Evolutionary conservation across 2,797 vertebrate species (phyloP), one percentile per base, ranked within the genome.

Genomic region (Cyprinodon diabolis): DNA sequence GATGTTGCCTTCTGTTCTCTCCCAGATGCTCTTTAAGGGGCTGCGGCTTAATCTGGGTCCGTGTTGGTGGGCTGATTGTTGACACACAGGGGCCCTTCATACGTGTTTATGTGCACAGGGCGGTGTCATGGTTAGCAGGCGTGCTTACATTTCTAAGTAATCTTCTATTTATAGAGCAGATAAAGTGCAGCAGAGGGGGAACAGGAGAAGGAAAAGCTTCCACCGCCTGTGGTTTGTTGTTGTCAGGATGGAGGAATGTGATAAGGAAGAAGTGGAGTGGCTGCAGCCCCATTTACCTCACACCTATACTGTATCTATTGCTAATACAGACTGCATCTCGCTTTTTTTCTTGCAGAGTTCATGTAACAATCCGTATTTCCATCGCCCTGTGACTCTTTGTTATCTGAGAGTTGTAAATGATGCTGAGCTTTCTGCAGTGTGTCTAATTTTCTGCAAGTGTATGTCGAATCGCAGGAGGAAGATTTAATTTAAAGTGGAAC

Each of bases 131-230:
- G 76, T 83, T 66, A 74, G 76, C 76, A 76, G 68, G 76, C 82
- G 76, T 85, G 76, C 85, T 85, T 84, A 23, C 76, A 81, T 89
- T 88, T 89, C 77, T 81, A 82, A 87, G 86, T 87, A 86, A 89
- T 72, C 76, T 43, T 23, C 86, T 91, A 87, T 87, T 86, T 86
- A 84, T 89, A 85, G 83, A 43, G 55, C 78, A 71, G 78, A 63
- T 66, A 68, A 76, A 78, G 75, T 21, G 82, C 40, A 8, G 69
- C 3, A 3, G 19, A 30, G 68, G 43, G 71, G 30, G 60, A 0
- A 49, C 11, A n/a, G 14, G 25, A 8, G 12, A 19, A 62, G 21
- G 35, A 72, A 15, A 21, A 43, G 23, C 25, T 13, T 66, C 69
- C 68, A 52, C 57, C 0, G 82, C 71, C 78, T 19, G 6, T 45